Base-by-base conservation (phyloP, 2,797 vertebrate species). In the Neoniphon sammara region DNA sequence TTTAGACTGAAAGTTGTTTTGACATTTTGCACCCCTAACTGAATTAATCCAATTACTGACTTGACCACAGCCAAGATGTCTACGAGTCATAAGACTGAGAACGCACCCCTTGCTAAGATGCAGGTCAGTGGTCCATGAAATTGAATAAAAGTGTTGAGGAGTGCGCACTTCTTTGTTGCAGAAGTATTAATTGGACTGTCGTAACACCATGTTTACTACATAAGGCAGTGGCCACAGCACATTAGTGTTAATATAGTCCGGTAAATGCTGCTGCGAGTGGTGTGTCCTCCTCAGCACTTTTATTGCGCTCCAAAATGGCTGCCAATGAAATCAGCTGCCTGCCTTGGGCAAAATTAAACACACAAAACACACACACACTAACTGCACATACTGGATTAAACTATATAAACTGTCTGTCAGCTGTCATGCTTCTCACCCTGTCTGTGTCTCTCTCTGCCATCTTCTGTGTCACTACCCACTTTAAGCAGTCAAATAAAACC, bases 91-190 rank as follows among this genome's bases (percentile, higher is more conserved):
- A 36, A 30, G 60, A 15, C 44, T 47, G 6, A 66, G 50, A 69
- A 46, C 11, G 18, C 31, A 14, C 7, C 67, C 20, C 36, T 7
- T 53, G 17, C 10, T 44, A 50, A 30, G 25, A n/a, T 36, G 42
- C 30, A 21, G 18, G 5, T 52, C 21, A 30, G 5, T 27, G 44
- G n/a, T 67, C 57, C 25, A 10, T 68, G 49, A 65, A 68, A 75
- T 80, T 70, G 34, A 65, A 66, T 76, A 36, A 62, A 55, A 72
- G 5, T 10, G 21, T 60, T 27, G 42, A 2, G 21, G 25, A n/a
- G 61, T 39, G 23, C 5, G 17, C 12, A 42, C 42, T 50, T 42
- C 7, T n/a, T 34, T 53, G 1, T 8, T 17, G 14, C 14, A 31
- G 31, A 59, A 68, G 58, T 11, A 57, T 75, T 49, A 50, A 59